Conservation (phyloP, 2,113 vertebrate genomes). For the Collichthys lucidus region DNA sequence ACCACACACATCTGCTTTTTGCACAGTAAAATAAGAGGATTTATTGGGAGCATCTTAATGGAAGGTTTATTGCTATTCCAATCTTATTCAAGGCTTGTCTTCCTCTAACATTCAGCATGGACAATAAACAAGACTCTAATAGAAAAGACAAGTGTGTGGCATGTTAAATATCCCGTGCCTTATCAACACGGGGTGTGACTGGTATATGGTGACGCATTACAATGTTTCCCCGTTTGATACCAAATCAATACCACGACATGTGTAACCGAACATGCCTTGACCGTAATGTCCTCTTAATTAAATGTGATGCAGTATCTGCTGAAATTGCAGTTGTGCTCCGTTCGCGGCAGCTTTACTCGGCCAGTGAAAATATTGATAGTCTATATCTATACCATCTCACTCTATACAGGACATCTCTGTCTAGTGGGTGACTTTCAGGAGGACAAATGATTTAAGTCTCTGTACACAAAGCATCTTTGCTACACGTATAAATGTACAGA, state of each 20-base stretch:
- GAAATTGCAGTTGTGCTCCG: constrained; percentile 30
- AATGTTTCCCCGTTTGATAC: constrained; percentile 40
- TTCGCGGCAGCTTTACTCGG: not conserved
- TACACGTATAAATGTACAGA: not conserved
- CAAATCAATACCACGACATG: constrained; percentile 62
- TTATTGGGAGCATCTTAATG: constrained; percentile 43
- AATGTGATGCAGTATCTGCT: constrained; percentile 55
- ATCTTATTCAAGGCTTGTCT: constrained; percentile 20
- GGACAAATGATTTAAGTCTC: constrained; percentile 27
- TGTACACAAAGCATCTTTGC: not conserved
- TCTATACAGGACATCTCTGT: not conserved
- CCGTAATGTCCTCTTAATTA: constrained; percentile 60
- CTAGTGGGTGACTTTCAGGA: constrained; percentile 31
- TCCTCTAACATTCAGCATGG: constrained; percentile 27
- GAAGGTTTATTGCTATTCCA: constrained; percentile 65
- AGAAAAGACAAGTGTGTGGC: constrained; percentile 31
- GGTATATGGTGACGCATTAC: constrained; percentile 42
- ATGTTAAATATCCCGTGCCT: constrained; percentile 46
- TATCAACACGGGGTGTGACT: constrained; percentile 11
- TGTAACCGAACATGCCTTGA: constrained; percentile 49
- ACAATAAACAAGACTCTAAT: constrained; percentile 49
- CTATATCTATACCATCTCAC: constrained; percentile 27
- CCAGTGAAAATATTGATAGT: constrained; percentile 35
- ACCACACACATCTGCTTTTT: constrained; percentile 34
- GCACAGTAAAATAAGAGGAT: constrained; percentile 36